Evolutionary conservation across 2,797 vertebrate genomes (phyloP), one percentile per base, ranked within the genome.

Genomic region (Chromis chromis): DNA sequence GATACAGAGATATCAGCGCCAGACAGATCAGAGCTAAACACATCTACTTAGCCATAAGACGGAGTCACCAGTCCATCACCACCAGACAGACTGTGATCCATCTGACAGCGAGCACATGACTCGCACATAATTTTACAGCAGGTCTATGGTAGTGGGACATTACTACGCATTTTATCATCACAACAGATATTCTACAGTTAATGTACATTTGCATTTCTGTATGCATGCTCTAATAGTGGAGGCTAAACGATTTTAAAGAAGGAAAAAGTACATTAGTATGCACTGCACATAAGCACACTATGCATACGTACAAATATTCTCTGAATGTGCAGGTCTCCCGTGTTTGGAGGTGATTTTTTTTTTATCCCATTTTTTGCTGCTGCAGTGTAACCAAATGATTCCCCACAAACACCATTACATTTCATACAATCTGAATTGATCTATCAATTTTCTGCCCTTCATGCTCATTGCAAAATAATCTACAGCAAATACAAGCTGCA

Each of bases 11-110:
- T 25, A 28, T 65, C 31, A 57, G 60, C 54, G 81, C 75, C 83
- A 88, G 80, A 79, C 36, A 27, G 36, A 77, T 82, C 56, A 70
- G 65, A 63, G 66, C 36, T 62, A 73, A 76, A 84, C 65, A 75
- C 79, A 25, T 36, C 50, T 40, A 63, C 24, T 70, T 64, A 55
- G 42, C 48, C 59, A 67, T 40, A 48, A 57, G 21, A 78, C 27
- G 33, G 4, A 31, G 40, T 81, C 54, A 42, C 27, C 33, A 52
- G 58, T 80, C 57, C 70, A 69, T 71, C 68, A 61, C 31, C 66
- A 72, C 40, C 53, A 69, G 65, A 46, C 65, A 40, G 25, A 53
- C 52, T 11, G 28, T 57, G 4, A 53, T 39, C 46, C 50, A 66
- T 78, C 58, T 48, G 24, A 73, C 56, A 57, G 33, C 7, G n/a